These are phyloP conservation scores for Notothenia coriiceps DNA, from an alignment of 2,113 vertebrate species.

Conservation along the genomic window DNA sequence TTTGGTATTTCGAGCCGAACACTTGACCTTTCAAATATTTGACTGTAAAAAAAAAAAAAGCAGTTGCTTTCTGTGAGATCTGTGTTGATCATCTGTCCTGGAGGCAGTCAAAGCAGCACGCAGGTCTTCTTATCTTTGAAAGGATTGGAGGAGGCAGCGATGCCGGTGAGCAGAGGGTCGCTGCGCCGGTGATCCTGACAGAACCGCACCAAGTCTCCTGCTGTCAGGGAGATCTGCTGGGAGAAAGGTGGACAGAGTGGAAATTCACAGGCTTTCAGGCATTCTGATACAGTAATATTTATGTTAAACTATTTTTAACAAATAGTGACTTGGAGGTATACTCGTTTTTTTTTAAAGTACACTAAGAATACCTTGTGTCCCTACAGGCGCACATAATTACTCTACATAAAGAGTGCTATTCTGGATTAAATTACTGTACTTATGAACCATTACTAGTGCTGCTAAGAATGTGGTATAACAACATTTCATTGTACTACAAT, in stretches of 20 bases:
- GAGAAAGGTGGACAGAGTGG: not conserved
- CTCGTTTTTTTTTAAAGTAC: not conserved
- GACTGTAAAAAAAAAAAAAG: not conserved
- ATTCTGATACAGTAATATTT: not conserved
- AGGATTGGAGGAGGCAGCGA: slow-evolving; percentile 86
- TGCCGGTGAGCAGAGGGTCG: slow-evolving; percentile 87
- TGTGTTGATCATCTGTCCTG: not conserved
- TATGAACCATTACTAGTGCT: no score
- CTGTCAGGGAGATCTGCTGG: slow-evolving; percentile 86
- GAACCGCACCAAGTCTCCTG: slow-evolving; percentile 85
- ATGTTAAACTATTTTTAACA: not conserved
- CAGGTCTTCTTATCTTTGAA: slow-evolving; percentile 90
- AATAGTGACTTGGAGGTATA: not conserved
- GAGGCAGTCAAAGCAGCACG: slow-evolving; percentile 77
- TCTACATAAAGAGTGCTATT: no score
- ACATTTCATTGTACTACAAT: no score
- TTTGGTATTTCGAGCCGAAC: no score
- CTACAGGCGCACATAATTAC: no score
- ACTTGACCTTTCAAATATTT: not conserved
- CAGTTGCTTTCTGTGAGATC: no score
- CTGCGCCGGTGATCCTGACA: slow-evolving; percentile 85
- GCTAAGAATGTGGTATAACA: no score
- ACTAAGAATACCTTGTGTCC: not conserved
- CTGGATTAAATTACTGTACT: no score
- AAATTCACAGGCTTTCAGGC: slow-evolving; percentile 4